Evolutionary conservation across 2,797 vertebrate genomes (phyloP).

Genomic region (Rhinatrema bivittatum): DNA sequence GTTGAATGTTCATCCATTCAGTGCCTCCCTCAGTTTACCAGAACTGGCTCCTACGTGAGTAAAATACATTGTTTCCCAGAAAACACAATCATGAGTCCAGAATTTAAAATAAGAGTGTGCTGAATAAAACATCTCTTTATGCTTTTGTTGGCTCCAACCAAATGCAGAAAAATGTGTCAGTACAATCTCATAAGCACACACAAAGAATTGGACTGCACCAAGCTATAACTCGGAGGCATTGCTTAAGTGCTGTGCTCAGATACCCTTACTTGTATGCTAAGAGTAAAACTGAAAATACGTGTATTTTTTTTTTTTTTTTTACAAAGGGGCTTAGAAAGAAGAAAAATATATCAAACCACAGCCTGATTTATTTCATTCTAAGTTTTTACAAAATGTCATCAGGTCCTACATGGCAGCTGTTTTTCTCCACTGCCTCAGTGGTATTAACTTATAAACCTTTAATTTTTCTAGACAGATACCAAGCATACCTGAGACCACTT

Average conservation of each 20-base stretch:
- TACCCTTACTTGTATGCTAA: not conserved
- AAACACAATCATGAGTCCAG: too few species aligned
- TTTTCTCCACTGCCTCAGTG: slow-evolving; percentile 9
- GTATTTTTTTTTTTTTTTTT: too few species aligned
- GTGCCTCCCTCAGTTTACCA: too few species aligned
- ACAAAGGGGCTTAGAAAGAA: slow-evolving; percentile 1
- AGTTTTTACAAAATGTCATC: not conserved
- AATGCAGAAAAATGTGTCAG: slow-evolving; percentile 10
- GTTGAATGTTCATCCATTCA: too few species aligned
- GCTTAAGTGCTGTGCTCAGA: not conserved
- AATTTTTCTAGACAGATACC: slow-evolving; percentile 32
- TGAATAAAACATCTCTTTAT: too few species aligned
- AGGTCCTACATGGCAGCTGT: slow-evolving; percentile 7
- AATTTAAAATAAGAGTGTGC: too few species aligned
- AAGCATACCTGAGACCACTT: slow-evolving; percentile 29
- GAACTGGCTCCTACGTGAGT: too few species aligned
- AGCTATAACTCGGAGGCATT: too few species aligned
- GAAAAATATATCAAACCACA: not conserved
- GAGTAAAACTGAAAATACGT: not conserved
- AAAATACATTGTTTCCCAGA: too few species aligned
- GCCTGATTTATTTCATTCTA: not conserved
- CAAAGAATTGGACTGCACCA: not conserved
- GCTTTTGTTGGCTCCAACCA: slow-evolving; percentile 8
- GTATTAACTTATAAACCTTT: slow-evolving; percentile 24
- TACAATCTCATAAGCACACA: slow-evolving; percentile 33